Percentiles rank a stretch among this genome's conserved stretches.
phyloP scores from a whole-genome alignment of 2,888 invertebrate genomes.

The Caenorhabditis sp. region DNA sequence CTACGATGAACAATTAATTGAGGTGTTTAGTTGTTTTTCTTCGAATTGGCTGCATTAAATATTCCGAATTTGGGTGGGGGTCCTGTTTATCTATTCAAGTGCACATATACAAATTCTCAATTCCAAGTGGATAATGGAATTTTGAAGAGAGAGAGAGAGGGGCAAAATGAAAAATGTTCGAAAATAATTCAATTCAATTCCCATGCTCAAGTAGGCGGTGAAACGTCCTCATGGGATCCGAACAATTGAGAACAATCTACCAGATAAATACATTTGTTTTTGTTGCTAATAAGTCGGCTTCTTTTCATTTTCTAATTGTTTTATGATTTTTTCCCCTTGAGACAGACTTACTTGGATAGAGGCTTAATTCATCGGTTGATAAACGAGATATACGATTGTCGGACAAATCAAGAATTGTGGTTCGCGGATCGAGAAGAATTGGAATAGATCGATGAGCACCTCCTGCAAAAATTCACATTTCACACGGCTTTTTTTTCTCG shows the following conservation, averaged over 20 bases:
- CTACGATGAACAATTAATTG: background rate
- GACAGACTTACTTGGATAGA: conserved; percentile 51
- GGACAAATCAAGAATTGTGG: conserved; percentile 40
- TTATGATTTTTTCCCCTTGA: background rate
- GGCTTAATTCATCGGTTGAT: conserved; percentile 45
- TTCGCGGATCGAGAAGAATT: conserved; percentile 50
- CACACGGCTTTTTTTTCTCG: background rate
- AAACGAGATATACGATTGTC: conserved; percentile 41
- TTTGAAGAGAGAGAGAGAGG: conserved; percentile 16
- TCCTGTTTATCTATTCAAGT: background rate
- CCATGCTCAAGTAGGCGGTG: background rate
- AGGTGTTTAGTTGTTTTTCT: background rate
- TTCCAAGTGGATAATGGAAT: conserved; percentile 45
- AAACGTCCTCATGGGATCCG: background rate
- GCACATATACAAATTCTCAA: conserved; percentile 7
- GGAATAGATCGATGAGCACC: conserved; percentile 39
- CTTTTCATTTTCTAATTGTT: background rate
- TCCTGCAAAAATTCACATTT: conserved; percentile 12
- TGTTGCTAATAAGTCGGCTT: background rate
- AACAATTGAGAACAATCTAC: background rate
- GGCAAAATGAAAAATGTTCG: background rate
- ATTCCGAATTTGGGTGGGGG: background rate
- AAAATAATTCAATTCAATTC: background rate
- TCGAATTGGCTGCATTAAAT: background rate
- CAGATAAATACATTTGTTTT: background rate